Evolutionary conservation across 1,140 invertebrate genomes (phyloP).

Genomic region (Drosophila pectinifera): DNA sequence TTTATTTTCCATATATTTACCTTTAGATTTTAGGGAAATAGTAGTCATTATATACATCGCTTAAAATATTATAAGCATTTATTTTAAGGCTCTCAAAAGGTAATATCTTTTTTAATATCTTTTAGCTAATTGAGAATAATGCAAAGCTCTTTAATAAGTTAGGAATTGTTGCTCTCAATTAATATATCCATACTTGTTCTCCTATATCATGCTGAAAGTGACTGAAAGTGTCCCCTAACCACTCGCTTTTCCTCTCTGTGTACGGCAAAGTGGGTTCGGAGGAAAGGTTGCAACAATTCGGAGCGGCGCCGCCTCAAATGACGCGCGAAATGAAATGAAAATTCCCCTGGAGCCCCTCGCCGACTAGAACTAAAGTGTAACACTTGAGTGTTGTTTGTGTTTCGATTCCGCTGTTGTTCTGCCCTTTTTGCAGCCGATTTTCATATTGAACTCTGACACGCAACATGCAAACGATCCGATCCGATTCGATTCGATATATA

Average conservation of each 20-base stretch:
- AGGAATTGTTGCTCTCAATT: too few species aligned
- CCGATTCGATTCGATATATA: conserved; percentile 49
- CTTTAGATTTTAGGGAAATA: too few species aligned
- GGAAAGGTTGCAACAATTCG: conserved; percentile 64
- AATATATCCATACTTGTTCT: too few species aligned
- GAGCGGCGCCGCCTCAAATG: conserved; percentile 78
- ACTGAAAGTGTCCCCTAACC: too few species aligned
- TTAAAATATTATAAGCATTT: too few species aligned
- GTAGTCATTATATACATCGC: too few species aligned
- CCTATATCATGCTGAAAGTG: too few species aligned
- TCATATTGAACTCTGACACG: conserved; percentile 76
- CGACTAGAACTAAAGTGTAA: conserved; percentile 67
- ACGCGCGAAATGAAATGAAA: conserved; percentile 82
- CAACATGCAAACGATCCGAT: conserved; percentile 70
- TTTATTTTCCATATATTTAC: too few species aligned
- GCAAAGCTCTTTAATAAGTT: too few species aligned
- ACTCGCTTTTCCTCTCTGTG: background rate
- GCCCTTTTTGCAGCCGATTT: conserved; percentile 22
- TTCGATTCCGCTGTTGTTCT: conserved; percentile 47
- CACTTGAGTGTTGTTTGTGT: conserved; percentile 79
- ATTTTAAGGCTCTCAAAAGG: too few species aligned
- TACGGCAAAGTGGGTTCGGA: background rate
- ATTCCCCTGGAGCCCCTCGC: conserved; percentile 22
- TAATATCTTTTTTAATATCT: too few species aligned
- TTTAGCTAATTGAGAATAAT: too few species aligned